Evolutionary conservation across 2,888 invertebrate genomes (phyloP), one percentile per base, ranked within the genome.

Genomic region (Neoscelio sp.): DNA sequence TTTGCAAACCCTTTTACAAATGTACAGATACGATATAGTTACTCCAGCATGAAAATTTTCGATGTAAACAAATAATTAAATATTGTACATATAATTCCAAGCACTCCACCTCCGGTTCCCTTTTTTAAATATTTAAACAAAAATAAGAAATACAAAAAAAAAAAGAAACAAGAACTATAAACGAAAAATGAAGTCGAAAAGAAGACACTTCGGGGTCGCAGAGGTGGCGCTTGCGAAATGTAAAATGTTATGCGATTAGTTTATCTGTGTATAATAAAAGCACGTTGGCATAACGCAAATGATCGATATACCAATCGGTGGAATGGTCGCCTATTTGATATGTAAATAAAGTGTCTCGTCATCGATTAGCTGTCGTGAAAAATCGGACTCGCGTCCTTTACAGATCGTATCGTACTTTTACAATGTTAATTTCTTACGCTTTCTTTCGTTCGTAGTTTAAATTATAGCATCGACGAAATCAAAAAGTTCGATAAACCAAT

Each of bases 321-420:
- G 76, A 78, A 81, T 81, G 80, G 48, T 78, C 73, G 76, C 73
- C 78, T 76, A 78, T 70, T 74, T 81, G 80, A 81, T 81, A 81
- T 81, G 80, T 81, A 76, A 81, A 81, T 64, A 78, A 81, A 81
- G 73, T 81, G 73, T 76, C 68, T 73, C 78, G 33, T 73, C 70
- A 78, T 76, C 65, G 73, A 76, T 78, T 58, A 78, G 64, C 60
- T 70, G 54, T 54, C 28, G 50, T 50, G 70, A 67, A 71, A 54
- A 60, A 35, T 68, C 42, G 46, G 52, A 73, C 67, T 52, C 44
- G 62, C 28, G 20, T 74, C 23, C 15, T 30, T 52, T 64, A 18
- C 23, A 68, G 30, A 20, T 40, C 33, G n/a, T 20, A 18, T 44
- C 28, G 28, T 42, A 1, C n/a, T 28, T 58, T 12, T 6, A 23